phyloP scores from a whole-genome alignment of 2,888 invertebrate species.

The Lamproptera curius region DNA sequence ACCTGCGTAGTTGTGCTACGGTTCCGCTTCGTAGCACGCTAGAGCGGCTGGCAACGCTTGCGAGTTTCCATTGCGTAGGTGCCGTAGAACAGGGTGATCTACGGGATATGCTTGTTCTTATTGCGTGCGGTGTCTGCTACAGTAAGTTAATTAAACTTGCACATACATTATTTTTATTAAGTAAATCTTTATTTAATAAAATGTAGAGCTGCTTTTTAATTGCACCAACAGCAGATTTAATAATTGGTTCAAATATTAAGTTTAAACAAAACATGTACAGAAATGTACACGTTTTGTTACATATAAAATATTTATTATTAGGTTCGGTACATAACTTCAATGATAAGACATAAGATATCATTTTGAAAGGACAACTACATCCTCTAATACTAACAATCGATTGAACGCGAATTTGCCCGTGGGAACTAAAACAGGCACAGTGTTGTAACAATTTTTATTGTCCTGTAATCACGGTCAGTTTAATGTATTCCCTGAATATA shows the following conservation, averaged over 20 bases:
- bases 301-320: not conserved
- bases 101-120: conserved; percentile 40
- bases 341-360: no score
- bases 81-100: conserved; percentile 49
- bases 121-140: conserved; percentile 57
- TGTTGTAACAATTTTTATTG: no score
- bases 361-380: no score
- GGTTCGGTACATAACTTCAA: not conserved
- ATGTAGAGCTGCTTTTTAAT: not conserved
- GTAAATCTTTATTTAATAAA: no score
- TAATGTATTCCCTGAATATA: no score
- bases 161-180: no score
- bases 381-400: no score
- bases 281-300: not conserved
- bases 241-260: not conserved
- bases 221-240: not conserved
- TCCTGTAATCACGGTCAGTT: no score
- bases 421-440: no score
- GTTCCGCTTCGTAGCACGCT: conserved; percentile 52
- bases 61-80: conserved; percentile 50
- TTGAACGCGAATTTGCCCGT: no score
- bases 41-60: conserved; percentile 53
- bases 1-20: conserved; percentile 54
- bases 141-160: conserved; percentile 42
- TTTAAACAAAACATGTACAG: not conserved